Conservation (phyloP, 2,113 vertebrate species). For the Dipodomys merriami region DNA sequence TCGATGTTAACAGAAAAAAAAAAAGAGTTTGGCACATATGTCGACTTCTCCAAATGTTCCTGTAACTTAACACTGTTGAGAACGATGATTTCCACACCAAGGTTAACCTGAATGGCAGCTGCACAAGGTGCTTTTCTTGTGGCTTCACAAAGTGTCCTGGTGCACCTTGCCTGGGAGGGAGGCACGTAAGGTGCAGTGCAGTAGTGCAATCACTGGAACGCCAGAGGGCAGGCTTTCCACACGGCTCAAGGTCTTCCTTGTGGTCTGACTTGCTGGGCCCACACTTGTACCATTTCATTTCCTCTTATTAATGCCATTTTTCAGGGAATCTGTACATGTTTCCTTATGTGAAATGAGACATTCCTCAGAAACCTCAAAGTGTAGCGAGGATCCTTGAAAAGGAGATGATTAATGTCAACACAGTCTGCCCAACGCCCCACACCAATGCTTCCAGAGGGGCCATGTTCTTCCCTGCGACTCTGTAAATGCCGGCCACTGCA, state of each 20-base stretch:
- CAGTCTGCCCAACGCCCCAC: slow-evolving; percentile 96
- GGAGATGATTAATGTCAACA: slow-evolving; percentile 94
- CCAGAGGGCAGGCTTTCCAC: slow-evolving; percentile 81
- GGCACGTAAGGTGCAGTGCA: slow-evolving; percentile 86
- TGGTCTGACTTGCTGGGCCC: slow-evolving; percentile 59
- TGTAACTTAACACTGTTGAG: slow-evolving; percentile 70
- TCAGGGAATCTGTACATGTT: slow-evolving; percentile 60
- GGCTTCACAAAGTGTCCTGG: slow-evolving; percentile 27
- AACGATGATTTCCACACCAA: slow-evolving; percentile 65
- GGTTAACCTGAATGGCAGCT: slow-evolving; percentile 80
- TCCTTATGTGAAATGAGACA: slow-evolving; percentile 54
- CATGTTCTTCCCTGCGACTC: slow-evolving; percentile 98
- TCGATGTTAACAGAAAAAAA: slow-evolving; percentile 73
- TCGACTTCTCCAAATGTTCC: slow-evolving; percentile 72
- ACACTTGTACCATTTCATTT: slow-evolving; percentile 44
- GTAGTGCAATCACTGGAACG: slow-evolving; percentile 83
- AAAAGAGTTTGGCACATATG: slow-evolving; percentile 83
- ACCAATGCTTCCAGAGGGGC: slow-evolving; percentile 96
- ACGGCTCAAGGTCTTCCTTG: slow-evolving; percentile 70
- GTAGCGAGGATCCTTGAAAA: slow-evolving; percentile 97
- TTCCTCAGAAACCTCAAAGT: slow-evolving; percentile 86
- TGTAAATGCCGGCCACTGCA: slow-evolving; percentile 97
- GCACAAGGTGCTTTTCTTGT: slow-evolving; percentile 81
- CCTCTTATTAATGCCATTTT: slow-evolving; percentile 42
- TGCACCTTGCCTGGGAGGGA: slow-evolving; percentile 80